Evolutionary conservation across 2,888 invertebrate genomes (phyloP), one percentile per base, ranked within the genome.

Genomic region (Chydorus sphaericus): DNA sequence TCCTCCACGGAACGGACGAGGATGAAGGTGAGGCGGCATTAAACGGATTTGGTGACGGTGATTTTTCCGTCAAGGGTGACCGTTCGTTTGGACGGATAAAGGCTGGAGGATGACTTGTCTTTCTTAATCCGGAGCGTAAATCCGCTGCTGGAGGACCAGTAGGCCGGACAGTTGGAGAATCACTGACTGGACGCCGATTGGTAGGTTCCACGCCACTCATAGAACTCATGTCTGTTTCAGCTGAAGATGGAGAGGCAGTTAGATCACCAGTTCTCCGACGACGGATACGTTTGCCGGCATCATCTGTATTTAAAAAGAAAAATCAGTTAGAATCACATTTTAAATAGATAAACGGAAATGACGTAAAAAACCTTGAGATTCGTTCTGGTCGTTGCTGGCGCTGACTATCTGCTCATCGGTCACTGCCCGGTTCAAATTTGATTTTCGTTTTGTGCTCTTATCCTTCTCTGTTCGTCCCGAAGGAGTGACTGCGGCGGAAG

Each of bases 371-470:
- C 30, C 30, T 50, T 29, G n/a, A 50, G 50, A 31, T 18, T 44
- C 26, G 37, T 38, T 29, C 29, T 54, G 48, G 11, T 28, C 16
- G 26, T 5, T 20, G 16, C 39, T 31, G 44, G 44, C 20, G 16
- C 36, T 14, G 2, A 67, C 66, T 29, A 68, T 66, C 50, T 72
- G 73, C 70, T 72, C 77, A 66, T 66, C 65, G 63, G 71, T 73
- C 62, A 67, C 69, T 48, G 76, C 74, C 61, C 76, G 74, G 71
- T 78, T 82, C 63, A 78, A 71, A 71, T 79, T 78, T 62, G 78
- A 80, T 72, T 78, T 80, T 60, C 78, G 74, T 69, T 79, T 81
- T 62, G 74, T 73, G 66, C 76, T 79, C 66, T 78, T 81, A 70
- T 82, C 82, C 61, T 75, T 75, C 63, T 76, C 75, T 7, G 48